Evolutionary conservation across 2,797 vertebrate species (phyloP).

Genomic region (Hippocampus kuda): DNA sequence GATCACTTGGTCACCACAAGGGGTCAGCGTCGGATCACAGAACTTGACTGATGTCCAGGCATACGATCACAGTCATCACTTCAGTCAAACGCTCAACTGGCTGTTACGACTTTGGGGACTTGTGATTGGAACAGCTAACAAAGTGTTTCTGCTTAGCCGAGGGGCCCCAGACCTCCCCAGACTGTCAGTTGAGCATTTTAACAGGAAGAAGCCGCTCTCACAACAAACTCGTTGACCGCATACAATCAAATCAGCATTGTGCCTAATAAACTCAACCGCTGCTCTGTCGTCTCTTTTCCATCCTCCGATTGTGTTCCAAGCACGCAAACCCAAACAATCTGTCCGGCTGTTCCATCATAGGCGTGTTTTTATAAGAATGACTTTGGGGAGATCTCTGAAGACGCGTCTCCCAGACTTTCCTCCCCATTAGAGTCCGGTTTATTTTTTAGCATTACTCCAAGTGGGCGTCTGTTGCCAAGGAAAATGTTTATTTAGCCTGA

Average conservation of each 20-base stretch:
- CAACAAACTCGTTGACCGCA: conserved; percentile 14
- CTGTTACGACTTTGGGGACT: background rate
- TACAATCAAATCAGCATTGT: conserved; percentile 11
- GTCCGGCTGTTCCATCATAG: background rate
- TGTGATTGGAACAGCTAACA: background rate
- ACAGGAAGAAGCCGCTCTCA: background rate
- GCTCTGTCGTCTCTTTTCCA: background rate
- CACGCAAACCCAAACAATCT: conserved; percentile 1
- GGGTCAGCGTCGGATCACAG: background rate
- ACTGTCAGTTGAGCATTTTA: background rate
- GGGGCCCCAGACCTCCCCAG: background rate
- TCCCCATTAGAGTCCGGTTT: background rate
- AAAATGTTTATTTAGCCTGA: background rate
- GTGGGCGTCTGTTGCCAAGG: background rate
- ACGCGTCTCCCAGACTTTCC: background rate
- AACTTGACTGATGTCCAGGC: background rate
- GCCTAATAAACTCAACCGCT: conserved; percentile 8
- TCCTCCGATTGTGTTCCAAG: conserved; percentile 22
- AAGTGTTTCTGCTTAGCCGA: background rate
- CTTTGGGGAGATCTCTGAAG: background rate
- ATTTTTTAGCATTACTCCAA: background rate
- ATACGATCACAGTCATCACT: background rate
- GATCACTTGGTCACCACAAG: background rate
- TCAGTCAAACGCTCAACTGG: background rate
- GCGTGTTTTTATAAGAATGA: background rate